phyloP scores from a whole-genome alignment of 2,888 invertebrate genomes.

The Blastobasis adustella region DNA sequence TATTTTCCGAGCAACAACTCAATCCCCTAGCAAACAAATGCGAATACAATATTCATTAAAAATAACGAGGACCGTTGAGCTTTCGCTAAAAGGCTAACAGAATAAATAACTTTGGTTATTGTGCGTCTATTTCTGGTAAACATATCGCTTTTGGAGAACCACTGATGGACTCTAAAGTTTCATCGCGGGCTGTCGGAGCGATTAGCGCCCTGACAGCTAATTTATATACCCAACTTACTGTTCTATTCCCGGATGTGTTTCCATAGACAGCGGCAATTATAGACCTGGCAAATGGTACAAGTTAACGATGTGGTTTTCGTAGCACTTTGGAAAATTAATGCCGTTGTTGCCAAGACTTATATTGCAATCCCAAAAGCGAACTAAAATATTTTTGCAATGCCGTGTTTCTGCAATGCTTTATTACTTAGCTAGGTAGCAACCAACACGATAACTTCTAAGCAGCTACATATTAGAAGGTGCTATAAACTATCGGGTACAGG shows the following conservation, averaged over 20 bases:
- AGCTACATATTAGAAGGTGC: no score
- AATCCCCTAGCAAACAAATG: constrained; percentile 38
- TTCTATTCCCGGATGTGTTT: constrained; percentile 59
- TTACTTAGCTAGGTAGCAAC: no score
- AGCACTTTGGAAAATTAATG: no score
- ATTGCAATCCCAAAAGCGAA: no score
- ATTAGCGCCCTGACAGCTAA: constrained; percentile 73
- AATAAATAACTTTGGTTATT: constrained; percentile 55
- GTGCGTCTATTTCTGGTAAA: constrained; percentile 53
- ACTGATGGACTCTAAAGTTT: constrained; percentile 70
- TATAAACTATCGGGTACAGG: no score
- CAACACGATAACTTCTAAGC: no score
- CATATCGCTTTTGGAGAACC: constrained; percentile 60
- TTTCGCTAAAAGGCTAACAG: constrained; percentile 60
- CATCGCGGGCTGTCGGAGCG: constrained; percentile 71
- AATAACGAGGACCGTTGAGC: constrained; percentile 39
- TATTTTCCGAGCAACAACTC: constrained; percentile 13
- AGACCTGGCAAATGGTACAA: constrained; percentile 32
- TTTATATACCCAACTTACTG: constrained; percentile 72
- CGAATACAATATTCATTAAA: constrained; percentile 42
- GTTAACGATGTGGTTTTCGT: background rate
- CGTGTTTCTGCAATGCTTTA: no score
- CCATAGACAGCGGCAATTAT: constrained; percentile 30
- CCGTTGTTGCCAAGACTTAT: no score
- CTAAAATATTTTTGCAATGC: no score